Base-by-base conservation (phyloP, 2,888 invertebrate species). In the Drosophila eohydei region DNA sequence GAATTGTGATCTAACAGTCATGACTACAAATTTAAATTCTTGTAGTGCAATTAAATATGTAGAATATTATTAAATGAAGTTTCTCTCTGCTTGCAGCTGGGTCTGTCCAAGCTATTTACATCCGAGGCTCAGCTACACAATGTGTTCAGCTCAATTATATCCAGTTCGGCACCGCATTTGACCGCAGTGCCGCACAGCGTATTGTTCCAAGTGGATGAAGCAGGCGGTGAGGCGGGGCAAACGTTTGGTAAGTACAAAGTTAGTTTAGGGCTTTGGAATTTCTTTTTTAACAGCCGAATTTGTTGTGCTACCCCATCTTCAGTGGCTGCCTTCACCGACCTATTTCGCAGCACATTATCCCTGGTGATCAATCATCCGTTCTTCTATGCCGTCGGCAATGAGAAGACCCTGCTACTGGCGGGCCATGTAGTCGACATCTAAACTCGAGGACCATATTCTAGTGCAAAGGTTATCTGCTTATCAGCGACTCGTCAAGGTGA, bases 361-460 rank as follows among this genome's bases (percentile, higher is more conserved):
- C 32, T 89, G 71, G 75, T 81, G 51, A 83, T 89, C 71, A 86
- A 91, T 88, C 91, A 90, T 81, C 90, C 91, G 55, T 90, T 90
- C 62, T 82, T 84, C 71, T 89, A 74, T 55, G 75, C 78, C 51
- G 73, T 90, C 56, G 79, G 88, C 73, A 77, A 75, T 52, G 79
- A 78, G 36, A 71, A 81, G 55, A 52, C 74, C 6, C 63, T 84
- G 69, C 77, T 89, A 46, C 63, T 90, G 48, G 79, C 83, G 41
- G 88, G 90, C 40, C 89, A 90, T 74, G 78, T 89, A 40, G 82
- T 84, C 12, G 80, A 82, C 56, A 73, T 81, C 54, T 89, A 69
- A 21, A 30, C n/a, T 32, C 38, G 21, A 21, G 32, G 38, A 34
- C 44, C 9, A 52, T 14, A 54, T 16, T 11, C 38, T 28, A 28